A percentile compares a stretch with the other conserved stretches of the same genome.
Evolutionary conservation across 2,888 invertebrate species (phyloP).

Genomic region (Orthosia gracilis): DNA sequence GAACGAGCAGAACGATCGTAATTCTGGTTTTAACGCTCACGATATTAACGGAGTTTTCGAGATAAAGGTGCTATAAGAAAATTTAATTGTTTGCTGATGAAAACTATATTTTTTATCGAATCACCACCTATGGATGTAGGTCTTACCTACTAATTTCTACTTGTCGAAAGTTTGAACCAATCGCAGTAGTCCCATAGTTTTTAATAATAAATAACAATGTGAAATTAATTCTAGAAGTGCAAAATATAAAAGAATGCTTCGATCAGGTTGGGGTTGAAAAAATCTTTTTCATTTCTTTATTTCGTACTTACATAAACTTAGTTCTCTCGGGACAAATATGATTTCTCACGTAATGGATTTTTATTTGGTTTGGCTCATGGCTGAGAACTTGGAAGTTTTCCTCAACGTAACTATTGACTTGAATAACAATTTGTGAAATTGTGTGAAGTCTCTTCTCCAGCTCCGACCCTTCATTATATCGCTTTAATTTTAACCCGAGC

Average conservation of each 20-base stretch:
- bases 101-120: neutral
- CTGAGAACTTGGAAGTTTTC: conserved; percentile 48
- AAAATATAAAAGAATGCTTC: conserved; percentile 24
- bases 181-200: neutral
- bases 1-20: conserved; percentile 32
- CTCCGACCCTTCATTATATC: conserved; percentile 39
- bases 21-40: conserved; percentile 43
- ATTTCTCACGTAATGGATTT: conserved; percentile 40
- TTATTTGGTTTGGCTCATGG: conserved; percentile 37
- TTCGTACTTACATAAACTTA: conserved; percentile 34
- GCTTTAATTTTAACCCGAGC: conserved; percentile 43
- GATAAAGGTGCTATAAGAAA: conserved; percentile 28
- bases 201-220: conserved; percentile 2
- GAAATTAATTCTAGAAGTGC: conserved; percentile 10
- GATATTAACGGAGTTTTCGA: conserved; percentile 46
- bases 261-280: conserved; percentile 20
- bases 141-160: neutral
- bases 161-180: neutral
- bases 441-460: conserved; percentile 28
- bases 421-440: conserved; percentile 50
- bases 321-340: conserved; percentile 50
- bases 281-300: conserved; percentile 42
- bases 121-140: neutral
- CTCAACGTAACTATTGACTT: conserved; percentile 48
- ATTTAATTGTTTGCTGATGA: conserved; percentile 23